Base-by-base conservation (phyloP, 2,113 vertebrate genomes). In the Odobenus rosmarus region DNA sequence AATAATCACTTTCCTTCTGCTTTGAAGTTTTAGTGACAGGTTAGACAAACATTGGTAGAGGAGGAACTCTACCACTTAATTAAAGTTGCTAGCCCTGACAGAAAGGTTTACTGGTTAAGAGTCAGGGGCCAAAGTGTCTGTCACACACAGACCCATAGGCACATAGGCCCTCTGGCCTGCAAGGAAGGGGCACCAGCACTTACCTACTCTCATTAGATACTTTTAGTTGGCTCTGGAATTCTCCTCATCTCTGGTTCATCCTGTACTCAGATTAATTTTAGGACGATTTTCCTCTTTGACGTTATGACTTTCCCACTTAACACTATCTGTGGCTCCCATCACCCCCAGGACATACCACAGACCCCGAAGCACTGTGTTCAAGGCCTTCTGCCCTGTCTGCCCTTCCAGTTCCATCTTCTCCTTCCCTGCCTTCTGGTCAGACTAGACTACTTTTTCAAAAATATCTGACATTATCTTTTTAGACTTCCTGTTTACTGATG, bases 21-120 rank as follows among this genome's bases (percentile, higher is more conserved):
- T 98, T 97, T 96, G 96, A 98, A 97, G 87, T 84, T 95, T 82
- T 71, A 89, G 80, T 89, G 87, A 95, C 64, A 90, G 87, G 86
- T 84, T 95, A 76, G 59, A 59, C 42, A 83, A 71, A 95, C 49
- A 59, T 4, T 91, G 89, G 61, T 62, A 51, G 53, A 89, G 85
- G 36, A 94, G 53, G 16, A 26, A 67, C 77, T 93, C 64, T 36
- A 87, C 24, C 28, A 16, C 28, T 84, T 96, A 93, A 96, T 97
- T 96, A 93, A 93, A 87, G 71, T 71, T 80, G 24, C 74, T 84
- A 57, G 62, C 42, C 67, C 31, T 64, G 57, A 95, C 7, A 33
- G 82, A 36, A 92, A 49, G 33, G 21, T 69, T 93, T 93, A 77
- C 67, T 97, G 57, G 46, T 55, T 87, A 83, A 93, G 69, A 81